Conservation (phyloP, 1,140 invertebrate species). For the Hermetia illucens region DNA sequence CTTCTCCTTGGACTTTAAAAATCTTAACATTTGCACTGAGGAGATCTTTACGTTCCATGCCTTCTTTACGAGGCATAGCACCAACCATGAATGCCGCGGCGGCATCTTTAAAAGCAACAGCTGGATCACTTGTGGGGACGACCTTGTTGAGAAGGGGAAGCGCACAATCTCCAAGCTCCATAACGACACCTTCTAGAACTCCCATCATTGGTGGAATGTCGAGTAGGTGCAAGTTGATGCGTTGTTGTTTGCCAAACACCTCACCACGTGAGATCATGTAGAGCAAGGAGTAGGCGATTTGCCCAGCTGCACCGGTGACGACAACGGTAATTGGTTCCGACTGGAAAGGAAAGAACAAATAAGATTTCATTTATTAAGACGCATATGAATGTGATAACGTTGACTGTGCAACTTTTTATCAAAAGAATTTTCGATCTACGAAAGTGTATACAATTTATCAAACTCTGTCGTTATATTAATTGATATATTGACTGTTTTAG, state of each 20-base stretch:
- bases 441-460: too few relatives aligned
- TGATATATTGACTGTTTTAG: too few relatives aligned
- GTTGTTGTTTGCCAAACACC: slow-evolving; percentile 87
- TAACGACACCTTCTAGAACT: slow-evolving; percentile 89
- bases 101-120: slow-evolving; percentile 87
- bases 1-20: slow-evolving; percentile 91
- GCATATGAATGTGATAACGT: too few relatives aligned
- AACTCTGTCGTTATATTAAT: too few relatives aligned
- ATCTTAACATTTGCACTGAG: slow-evolving; percentile 95
- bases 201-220: slow-evolving; percentile 94
- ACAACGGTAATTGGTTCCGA: slow-evolving; percentile 77
- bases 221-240: slow-evolving; percentile 78
- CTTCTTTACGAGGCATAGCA: slow-evolving; percentile 94
- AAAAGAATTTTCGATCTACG: too few relatives aligned
- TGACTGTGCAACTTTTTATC: too few relatives aligned
- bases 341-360: too few relatives aligned
- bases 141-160: slow-evolving; percentile 78
- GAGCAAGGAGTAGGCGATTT: slow-evolving; percentile 95
- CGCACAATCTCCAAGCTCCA: slow-evolving; percentile 94
- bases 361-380: too few relatives aligned
- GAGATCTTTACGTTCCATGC: slow-evolving; percentile 98
- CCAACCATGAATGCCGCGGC: slow-evolving; percentile 97
- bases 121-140: slow-evolving; percentile 74
- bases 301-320: slow-evolving; percentile 94
- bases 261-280: slow-evolving; percentile 90